A percentile compares a stretch with the other conserved stretches of the same genome.
phyloP scores from a whole-genome alignment of 37 sponge, comb jelly and placozoan species.

The Aplysina aerophoba region DNA sequence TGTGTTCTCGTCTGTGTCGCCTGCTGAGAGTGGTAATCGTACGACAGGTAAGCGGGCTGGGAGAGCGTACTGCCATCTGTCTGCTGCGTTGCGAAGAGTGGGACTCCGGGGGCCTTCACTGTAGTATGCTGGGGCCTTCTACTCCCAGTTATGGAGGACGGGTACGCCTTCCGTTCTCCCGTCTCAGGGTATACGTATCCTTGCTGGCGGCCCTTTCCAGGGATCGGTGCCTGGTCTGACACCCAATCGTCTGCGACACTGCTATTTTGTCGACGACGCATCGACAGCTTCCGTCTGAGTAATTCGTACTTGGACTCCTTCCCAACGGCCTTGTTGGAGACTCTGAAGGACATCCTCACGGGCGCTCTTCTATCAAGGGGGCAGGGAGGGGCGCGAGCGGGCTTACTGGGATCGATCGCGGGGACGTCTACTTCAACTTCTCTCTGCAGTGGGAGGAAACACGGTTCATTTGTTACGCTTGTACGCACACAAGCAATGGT shows the following conservation, averaged over 20 bases:
- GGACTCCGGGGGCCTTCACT: not conserved
- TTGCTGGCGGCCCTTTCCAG: not conserved
- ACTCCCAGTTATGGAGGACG: not conserved
- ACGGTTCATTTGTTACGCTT: no score
- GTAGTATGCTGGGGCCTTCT: not conserved
- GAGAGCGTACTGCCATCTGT: slow-evolving; percentile 2
- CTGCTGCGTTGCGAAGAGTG: not conserved
- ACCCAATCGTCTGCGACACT: not conserved
- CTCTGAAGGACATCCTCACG: slow-evolving; percentile 38
- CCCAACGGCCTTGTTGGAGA: slow-evolving; percentile 20
- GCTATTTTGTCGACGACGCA: not conserved
- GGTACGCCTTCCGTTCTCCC: not conserved
- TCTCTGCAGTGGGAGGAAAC: not conserved
- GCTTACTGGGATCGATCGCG: slow-evolving; percentile 6
- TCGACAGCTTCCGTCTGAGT: slow-evolving; percentile 15
- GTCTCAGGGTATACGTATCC: slow-evolving; percentile 21
- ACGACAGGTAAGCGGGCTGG: slow-evolving; percentile 11
- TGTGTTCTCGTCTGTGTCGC: not conserved
- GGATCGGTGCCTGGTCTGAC: not conserved
- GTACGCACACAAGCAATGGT: no score
- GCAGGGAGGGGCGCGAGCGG: slow-evolving; percentile 9
- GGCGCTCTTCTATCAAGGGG: slow-evolving; percentile 31
- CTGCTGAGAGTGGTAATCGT: not conserved
- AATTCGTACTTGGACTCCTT: slow-evolving; percentile 20
- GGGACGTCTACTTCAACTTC: slow-evolving; percentile 32